Percentiles rank a stretch among this genome's conserved stretches.
These are phyloP conservation scores for Charaxes varanes DNA, from an alignment of 1,140 invertebrate genomes.

Conservation along the genomic window DNA sequence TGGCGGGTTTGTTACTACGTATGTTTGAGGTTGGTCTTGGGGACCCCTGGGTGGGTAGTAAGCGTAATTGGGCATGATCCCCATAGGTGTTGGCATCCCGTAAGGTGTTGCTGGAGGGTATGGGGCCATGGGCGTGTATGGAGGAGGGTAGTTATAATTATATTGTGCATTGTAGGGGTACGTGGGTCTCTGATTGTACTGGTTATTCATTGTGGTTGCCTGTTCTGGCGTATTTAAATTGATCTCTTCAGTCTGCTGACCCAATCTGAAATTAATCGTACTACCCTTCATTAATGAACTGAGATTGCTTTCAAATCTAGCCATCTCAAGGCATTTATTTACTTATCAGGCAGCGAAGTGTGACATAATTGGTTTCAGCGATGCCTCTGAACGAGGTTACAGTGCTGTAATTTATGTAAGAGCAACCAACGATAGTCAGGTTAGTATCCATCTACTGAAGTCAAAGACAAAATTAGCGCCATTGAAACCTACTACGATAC, in stretches of 20 bases:
- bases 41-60: slow-evolving; percentile 32
- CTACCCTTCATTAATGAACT: too few species aligned
- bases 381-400: too few species aligned
- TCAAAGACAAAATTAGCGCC: too few species aligned
- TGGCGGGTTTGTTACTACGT: slow-evolving; percentile 29
- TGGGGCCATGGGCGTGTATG: slow-evolving; percentile 32
- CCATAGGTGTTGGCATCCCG: slow-evolving; percentile 36
- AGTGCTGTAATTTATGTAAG: too few species aligned
- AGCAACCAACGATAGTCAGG: too few species aligned
- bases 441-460: too few species aligned
- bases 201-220: slow-evolving; percentile 53
- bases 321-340: too few species aligned
- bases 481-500: too few species aligned
- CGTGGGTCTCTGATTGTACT: slow-evolving; percentile 50
- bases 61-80: slow-evolving; percentile 30
- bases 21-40: slow-evolving; percentile 29
- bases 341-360: too few species aligned
- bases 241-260: slow-evolving; percentile 55
- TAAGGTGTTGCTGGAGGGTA: slow-evolving; percentile 37
- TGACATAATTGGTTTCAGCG: too few species aligned
- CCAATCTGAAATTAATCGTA: slow-evolving; percentile 48
- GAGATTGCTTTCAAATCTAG: too few species aligned
- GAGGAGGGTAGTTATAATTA: slow-evolving; percentile 38
- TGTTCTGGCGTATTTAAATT: slow-evolving; percentile 35
- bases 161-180: slow-evolving; percentile 40